Percentiles rank a stretch among this genome's conserved stretches.
Conservation (phyloP, 2,113 vertebrate genomes). For the Sisor rabdophorus region DNA sequence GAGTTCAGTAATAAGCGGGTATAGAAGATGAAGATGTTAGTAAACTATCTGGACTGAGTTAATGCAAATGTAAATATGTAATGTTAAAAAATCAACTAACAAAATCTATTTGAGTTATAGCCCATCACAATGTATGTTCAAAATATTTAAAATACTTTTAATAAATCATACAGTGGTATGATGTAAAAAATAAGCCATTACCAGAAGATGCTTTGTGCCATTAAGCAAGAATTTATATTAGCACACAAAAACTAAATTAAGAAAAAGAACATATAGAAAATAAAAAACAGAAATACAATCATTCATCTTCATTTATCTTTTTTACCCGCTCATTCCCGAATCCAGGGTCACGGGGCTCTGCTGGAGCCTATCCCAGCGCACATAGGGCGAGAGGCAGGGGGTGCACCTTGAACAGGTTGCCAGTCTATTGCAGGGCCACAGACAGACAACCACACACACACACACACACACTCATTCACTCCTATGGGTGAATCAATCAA, state of each 20-base stretch:
- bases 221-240: background rate
- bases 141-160: background rate
- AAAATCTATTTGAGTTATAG: background rate
- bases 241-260: background rate
- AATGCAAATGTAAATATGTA: background rate
- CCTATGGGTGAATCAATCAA: too few relatives aligned
- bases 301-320: too few relatives aligned
- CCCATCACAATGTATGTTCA: background rate
- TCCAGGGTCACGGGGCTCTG: too few relatives aligned
- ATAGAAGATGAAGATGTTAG: too few relatives aligned
- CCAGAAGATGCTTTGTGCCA: background rate
- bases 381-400: too few relatives aligned
- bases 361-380: too few relatives aligned
- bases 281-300: background rate
- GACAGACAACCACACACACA: too few relatives aligned
- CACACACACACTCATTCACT: too few relatives aligned
- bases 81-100: background rate
- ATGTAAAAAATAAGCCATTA: background rate
- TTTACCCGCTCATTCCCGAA: too few relatives aligned
- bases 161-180: background rate
- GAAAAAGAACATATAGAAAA: background rate
- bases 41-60: background rate
- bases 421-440: too few relatives aligned
- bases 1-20: too few relatives aligned
- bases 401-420: too few relatives aligned